Percentiles rank a stretch among this genome's conserved stretches.
phyloP scores from a whole-genome alignment of 2,797 vertebrate species.

The Coregonus ussuriensis region DNA sequence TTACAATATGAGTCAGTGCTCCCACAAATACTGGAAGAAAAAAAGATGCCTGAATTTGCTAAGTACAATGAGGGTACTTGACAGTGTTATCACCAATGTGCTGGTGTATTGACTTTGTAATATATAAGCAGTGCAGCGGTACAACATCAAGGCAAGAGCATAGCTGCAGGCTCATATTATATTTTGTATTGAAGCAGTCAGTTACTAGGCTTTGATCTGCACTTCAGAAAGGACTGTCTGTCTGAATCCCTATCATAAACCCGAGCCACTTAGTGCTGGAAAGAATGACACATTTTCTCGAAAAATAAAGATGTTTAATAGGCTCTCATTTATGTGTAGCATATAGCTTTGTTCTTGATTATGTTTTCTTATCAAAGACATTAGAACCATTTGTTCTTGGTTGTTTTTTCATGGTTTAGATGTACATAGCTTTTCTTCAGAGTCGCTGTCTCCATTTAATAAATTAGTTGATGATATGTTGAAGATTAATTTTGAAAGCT shows the following conservation, averaged over 20 bases:
- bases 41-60: slow-evolving; percentile 57
- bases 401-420: slow-evolving; percentile 1
- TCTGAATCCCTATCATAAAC: slow-evolving; percentile 77
- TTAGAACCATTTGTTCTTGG: slow-evolving; percentile 18
- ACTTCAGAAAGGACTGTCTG: slow-evolving; percentile 79
- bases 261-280: slow-evolving; percentile 63
- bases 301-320: slow-evolving; percentile 53
- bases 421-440: neutral
- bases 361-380: slow-evolving; percentile 55
- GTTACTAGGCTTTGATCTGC: slow-evolving; percentile 79
- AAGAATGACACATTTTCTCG: slow-evolving; percentile 73
- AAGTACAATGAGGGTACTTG: slow-evolving; percentile 73
- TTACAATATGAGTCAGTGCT: slow-evolving; percentile 73
- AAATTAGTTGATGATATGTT: too few species aligned
- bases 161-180: slow-evolving; percentile 78
- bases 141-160: slow-evolving; percentile 75
- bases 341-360: slow-evolving; percentile 41
- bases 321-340: slow-evolving; percentile 49
- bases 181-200: slow-evolving; percentile 75
- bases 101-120: slow-evolving; percentile 75
- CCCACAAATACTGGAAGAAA: slow-evolving; percentile 63
- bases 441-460: slow-evolving; percentile 9
- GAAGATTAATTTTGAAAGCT: too few species aligned
- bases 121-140: slow-evolving; percentile 42
- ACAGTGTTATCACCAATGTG: slow-evolving; percentile 72